phyloP scores from a whole-genome alignment of 2,113 vertebrate species.

The Notiomystis cincta region DNA sequence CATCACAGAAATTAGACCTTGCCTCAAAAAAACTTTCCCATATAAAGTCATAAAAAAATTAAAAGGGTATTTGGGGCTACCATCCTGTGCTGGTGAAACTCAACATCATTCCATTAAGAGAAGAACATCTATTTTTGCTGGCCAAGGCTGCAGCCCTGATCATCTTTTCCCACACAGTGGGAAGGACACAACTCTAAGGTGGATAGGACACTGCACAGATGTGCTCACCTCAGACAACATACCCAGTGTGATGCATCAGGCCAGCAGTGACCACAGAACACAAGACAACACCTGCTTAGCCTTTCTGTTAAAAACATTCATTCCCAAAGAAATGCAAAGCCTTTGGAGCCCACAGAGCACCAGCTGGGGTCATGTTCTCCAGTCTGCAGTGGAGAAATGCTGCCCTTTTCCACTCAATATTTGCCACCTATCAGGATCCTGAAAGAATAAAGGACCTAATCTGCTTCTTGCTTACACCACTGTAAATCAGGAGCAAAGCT shows the following conservation, averaged over 20 bases:
- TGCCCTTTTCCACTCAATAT: background rate
- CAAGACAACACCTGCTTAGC: background rate
- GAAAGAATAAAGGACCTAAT: background rate
- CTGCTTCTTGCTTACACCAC: background rate
- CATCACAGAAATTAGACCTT: background rate
- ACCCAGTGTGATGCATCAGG: background rate
- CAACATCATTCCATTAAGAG: background rate
- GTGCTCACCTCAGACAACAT: background rate
- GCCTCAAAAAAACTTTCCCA: background rate
- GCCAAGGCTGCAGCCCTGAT: background rate
- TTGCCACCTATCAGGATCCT: background rate
- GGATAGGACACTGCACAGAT: background rate
- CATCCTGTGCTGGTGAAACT: background rate
- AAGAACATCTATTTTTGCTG: background rate
- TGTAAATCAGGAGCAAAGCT: slow-evolving; percentile 14
- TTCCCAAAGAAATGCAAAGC: background rate
- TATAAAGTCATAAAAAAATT: background rate
- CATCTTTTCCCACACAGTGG: background rate
- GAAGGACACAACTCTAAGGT: background rate
- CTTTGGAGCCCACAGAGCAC: background rate
- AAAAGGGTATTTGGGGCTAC: background rate
- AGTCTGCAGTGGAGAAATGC: background rate
- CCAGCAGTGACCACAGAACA: background rate
- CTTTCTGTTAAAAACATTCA: background rate
- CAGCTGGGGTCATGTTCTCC: background rate